These are phyloP conservation scores for Sebastes miniatus DNA, from an alignment of 2,797 vertebrate genomes.

Conservation along the genomic window DNA sequence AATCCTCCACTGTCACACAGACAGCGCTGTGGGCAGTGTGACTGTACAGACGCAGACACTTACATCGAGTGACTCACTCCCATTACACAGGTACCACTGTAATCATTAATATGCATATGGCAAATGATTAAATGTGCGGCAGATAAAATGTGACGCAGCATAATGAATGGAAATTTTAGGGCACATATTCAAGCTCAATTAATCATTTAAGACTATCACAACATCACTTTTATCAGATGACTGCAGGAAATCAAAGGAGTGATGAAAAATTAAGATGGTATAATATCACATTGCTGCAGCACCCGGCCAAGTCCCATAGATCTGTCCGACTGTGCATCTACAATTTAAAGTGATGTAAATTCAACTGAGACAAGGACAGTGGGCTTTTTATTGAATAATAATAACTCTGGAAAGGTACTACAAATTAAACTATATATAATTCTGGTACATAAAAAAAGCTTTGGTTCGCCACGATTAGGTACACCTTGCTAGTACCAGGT, in stretches of 20 bases:
- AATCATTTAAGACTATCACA: slow-evolving; percentile 90
- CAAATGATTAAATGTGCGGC: slow-evolving; percentile 88
- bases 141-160: slow-evolving; percentile 89
- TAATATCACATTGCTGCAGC: slow-evolving; percentile 39
- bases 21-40: slow-evolving; percentile 59
- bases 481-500: background rate
- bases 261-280: slow-evolving; percentile 73
- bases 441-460: background rate
- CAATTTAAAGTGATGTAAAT: slow-evolving; percentile 13
- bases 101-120: slow-evolving; percentile 92
- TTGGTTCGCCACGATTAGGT: background rate
- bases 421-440: background rate
- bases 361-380: slow-evolving; percentile 1
- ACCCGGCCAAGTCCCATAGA: slow-evolving; percentile 30
- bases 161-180: slow-evolving; percentile 90
- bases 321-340: slow-evolving; percentile 21
- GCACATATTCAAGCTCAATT: slow-evolving; percentile 88
- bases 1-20: slow-evolving; percentile 21
- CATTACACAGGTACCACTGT: slow-evolving; percentile 87
- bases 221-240: slow-evolving; percentile 83
- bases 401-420: background rate
- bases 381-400: background rate
- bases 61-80: slow-evolving; percentile 80
- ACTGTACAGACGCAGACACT: slow-evolving; percentile 78
- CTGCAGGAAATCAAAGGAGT: slow-evolving; percentile 75